Evolutionary conservation across 2,797 vertebrate species (phyloP), one percentile per base, ranked within the genome.

Genomic region (Mormyrus proboscirostris): DNA sequence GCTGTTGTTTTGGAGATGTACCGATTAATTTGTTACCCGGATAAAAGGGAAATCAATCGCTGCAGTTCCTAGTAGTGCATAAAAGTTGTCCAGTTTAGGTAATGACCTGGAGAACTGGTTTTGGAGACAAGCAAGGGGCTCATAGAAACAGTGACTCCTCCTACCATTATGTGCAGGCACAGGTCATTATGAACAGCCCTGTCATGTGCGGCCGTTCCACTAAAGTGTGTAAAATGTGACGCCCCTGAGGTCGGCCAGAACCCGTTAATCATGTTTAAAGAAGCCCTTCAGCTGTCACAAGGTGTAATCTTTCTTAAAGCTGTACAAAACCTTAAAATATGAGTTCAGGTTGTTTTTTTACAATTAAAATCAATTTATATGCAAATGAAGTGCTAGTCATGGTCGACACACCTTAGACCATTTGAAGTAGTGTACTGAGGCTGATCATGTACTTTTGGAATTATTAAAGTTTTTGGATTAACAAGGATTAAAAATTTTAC

Each of bases 1-100:
- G 91, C 93, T 93, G 89, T 89, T 89, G 91, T 92, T 92, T 69
- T n/a, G 88, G 41, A 33, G 53, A 25, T 25, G 82, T 38, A 41
- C 12, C 51, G 10, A 82, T 82, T 88, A n/a, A 89, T 84, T 62
- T 86, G 59, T 69, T 51, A 69, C 19, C 22, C 2, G 2, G n/a
- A 73, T 53, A 89, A 73, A 76, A 53, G 19, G 16, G 47, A 47
- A 86, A 33, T 89, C 47, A 38, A 49, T 69, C 85, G 2, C 55
- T 65, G 29, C 19, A 8, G 82, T 69, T 86, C 82, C 9, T 53
- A 84, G 88, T 29, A n/a, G 22, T 57, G 22, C 22, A 89, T 25
- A 50, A 49, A 16, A 19, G 4, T 14, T 10, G 33, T 76, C 47
- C 47, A 79, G 29, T 83, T 25, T 47, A 89, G 38, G n/a, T 41